These are phyloP conservation scores for Noctuana brunneofusca DNA, from an alignment of 2,888 invertebrate genomes.

Conservation along the genomic window DNA sequence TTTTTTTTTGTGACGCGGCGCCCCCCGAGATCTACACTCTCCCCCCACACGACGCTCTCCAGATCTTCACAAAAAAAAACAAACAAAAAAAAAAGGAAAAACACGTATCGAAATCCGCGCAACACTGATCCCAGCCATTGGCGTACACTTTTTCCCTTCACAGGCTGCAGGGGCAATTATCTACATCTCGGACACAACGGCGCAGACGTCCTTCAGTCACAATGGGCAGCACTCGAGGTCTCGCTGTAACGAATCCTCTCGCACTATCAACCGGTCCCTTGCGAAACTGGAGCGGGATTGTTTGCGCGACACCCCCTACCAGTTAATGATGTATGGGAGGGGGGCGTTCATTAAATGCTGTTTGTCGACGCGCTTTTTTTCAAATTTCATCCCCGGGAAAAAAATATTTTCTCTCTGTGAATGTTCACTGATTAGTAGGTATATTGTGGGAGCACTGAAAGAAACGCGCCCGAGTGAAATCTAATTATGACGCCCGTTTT, in stretches of 20 bases:
- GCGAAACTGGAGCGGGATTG: conserved; percentile 75
- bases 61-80: neutral
- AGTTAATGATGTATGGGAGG: conserved; percentile 75
- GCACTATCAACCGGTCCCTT: conserved; percentile 72
- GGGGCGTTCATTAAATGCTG: conserved; percentile 67
- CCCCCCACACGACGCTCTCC: too few relatives aligned
- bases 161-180: conserved; percentile 75
- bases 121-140: conserved; percentile 50
- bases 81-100: conserved; percentile 6
- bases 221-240: conserved; percentile 78
- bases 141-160: conserved; percentile 40
- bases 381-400: conserved; percentile 5
- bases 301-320: conserved; percentile 69
- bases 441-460: conserved; percentile 42
- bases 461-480: conserved; percentile 42
- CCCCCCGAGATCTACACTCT: too few relatives aligned
- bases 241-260: conserved; percentile 79
- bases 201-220: conserved; percentile 77
- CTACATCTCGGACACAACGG: conserved; percentile 80
- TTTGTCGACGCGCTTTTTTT: conserved; percentile 60
- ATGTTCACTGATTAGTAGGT: conserved; percentile 23
- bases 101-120: conserved; percentile 40
- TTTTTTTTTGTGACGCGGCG: too few relatives aligned
- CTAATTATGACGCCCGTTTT: conserved; percentile 44
- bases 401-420: conserved; percentile 5